Conservation (phyloP, 2,797 vertebrate genomes). For the Phyllotis vaccarum region DNA sequence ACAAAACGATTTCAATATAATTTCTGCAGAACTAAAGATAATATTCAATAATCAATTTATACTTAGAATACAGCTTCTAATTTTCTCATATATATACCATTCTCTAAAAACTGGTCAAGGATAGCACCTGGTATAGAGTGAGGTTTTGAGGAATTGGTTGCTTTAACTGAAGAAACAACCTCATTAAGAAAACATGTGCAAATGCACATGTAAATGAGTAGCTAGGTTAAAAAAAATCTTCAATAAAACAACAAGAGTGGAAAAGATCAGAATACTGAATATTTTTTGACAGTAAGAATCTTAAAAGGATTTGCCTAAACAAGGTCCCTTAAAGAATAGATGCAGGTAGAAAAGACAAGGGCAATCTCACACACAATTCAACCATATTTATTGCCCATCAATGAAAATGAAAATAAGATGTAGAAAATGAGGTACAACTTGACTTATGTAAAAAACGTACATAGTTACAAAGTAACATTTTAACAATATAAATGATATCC, state of each 20-base stretch:
- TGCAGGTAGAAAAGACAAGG: too few species aligned
- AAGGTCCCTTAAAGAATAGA: too few species aligned
- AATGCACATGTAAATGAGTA: neutral
- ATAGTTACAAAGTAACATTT: too few species aligned
- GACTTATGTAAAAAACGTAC: too few species aligned
- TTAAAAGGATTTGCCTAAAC: too few species aligned
- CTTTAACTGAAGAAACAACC: neutral
- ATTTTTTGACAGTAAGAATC: neutral
- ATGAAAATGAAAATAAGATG: too few species aligned
- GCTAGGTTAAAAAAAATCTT: neutral
- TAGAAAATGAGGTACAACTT: too few species aligned
- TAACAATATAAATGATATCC: neutral
- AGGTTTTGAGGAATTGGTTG: neutral
- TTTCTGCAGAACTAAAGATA: conserved; percentile 45
- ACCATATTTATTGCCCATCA: too few species aligned
- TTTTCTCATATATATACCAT: conserved; percentile 25
- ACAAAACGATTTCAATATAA: conserved; percentile 38
- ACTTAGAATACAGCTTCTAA: neutral
- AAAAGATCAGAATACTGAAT: conserved; percentile 13
- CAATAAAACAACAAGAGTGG: neutral
- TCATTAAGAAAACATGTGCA: neutral
- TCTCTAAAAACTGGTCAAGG: neutral
- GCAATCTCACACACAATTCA: too few species aligned
- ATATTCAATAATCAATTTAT: neutral
- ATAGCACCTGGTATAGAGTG: neutral